These are phyloP conservation scores for Drosophila nr. medialis DNA, from an alignment of 2,888 invertebrate species.

Conservation along the genomic window DNA sequence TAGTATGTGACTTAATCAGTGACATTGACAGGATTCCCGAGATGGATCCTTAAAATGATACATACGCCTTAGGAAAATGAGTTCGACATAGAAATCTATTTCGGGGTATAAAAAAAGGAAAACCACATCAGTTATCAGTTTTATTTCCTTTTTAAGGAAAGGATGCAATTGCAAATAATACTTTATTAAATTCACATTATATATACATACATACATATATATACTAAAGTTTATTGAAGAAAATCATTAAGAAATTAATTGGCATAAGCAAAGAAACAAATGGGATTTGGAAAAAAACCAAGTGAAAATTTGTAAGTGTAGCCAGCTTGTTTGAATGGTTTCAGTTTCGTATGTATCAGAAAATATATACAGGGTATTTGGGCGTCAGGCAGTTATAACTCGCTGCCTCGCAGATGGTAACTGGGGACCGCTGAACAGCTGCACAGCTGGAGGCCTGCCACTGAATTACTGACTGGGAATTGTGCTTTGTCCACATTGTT, in stretches of 20 bases:
- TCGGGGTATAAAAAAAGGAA: too few species aligned
- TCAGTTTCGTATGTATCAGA: background rate
- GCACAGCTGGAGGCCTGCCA: slow-evolving; percentile 17
- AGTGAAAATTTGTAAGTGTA: background rate
- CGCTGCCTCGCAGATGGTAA: background rate
- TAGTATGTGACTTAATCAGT: background rate
- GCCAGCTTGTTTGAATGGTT: background rate
- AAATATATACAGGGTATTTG: background rate
- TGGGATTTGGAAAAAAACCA: background rate
- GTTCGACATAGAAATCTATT: background rate
- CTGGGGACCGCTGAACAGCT: slow-evolving; percentile 9
- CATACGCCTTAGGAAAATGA: background rate
- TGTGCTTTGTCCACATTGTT: slow-evolving; percentile 18
- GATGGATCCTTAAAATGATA: background rate
- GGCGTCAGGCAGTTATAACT: background rate
- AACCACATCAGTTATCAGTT: background rate
- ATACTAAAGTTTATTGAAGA: background rate
- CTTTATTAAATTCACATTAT: background rate
- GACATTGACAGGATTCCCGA: background rate
- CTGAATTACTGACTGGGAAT: slow-evolving; percentile 16
- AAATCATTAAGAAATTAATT: background rate
- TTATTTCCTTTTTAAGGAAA: background rate
- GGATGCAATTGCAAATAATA: background rate
- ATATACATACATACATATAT: background rate
- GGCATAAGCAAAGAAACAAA: background rate